phyloP scores from a whole-genome alignment of 1,140 invertebrate genomes.

The Hyles euphorbiae region DNA sequence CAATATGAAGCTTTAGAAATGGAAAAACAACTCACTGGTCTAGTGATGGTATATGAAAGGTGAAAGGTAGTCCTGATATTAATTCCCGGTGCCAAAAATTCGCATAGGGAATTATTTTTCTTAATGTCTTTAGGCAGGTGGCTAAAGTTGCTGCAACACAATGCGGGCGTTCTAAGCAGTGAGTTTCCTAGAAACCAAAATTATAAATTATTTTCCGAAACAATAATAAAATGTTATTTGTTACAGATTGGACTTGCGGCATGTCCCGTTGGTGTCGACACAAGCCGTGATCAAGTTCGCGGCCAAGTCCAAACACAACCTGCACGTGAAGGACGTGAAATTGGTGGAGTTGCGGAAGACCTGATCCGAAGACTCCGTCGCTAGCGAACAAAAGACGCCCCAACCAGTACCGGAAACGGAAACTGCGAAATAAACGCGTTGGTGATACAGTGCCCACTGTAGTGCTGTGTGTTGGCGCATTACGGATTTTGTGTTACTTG shows the following conservation, averaged over 20 bases:
- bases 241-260: conserved; percentile 81
- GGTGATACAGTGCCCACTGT: neutral
- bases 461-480: too few relatives aligned
- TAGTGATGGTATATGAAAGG: too few relatives aligned
- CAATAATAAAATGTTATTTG: conserved; percentile 1
- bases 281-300: conserved; percentile 88
- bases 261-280: conserved; percentile 85
- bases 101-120: too few relatives aligned
- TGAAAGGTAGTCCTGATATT: too few relatives aligned
- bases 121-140: too few relatives aligned
- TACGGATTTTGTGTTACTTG: too few relatives aligned
- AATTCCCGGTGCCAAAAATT: too few relatives aligned
- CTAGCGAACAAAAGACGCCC: conserved; percentile 11
- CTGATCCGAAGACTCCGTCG: conserved; percentile 45
- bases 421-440: conserved; percentile 12
- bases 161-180: too few relatives aligned
- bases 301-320: conserved; percentile 83
- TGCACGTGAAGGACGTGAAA: conserved; percentile 86
- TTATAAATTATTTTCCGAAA: neutral
- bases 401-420: neutral
- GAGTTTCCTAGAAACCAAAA: too few relatives aligned
- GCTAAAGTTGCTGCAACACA: too few relatives aligned
- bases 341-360: conserved; percentile 78
- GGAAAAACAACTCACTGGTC: too few relatives aligned
- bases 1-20: too few relatives aligned